Evolutionary conservation across 1,140 invertebrate species (phyloP).

Genomic region (Papilio glaucus): DNA sequence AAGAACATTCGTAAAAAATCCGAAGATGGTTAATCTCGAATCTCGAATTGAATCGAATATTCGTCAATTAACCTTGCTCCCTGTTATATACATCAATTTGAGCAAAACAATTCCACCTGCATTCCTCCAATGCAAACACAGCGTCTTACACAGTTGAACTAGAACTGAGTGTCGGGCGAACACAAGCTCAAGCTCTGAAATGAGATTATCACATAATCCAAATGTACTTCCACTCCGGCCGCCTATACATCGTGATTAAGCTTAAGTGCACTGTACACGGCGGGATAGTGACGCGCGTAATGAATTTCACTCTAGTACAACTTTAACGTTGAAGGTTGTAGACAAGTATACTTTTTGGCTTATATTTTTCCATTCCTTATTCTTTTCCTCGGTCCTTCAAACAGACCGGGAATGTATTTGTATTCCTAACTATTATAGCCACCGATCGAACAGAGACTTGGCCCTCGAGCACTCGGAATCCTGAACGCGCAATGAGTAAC

Average conservation of each 20-base stretch:
- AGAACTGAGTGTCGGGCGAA: neutral
- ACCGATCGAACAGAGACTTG: no score
- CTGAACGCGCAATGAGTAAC: no score
- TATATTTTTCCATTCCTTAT: neutral
- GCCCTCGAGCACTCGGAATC: no score
- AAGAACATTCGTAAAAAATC: no score
- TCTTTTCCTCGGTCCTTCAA: no score
- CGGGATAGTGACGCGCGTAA: constrained; percentile 5
- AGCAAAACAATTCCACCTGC: neutral
- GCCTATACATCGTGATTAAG: constrained; percentile 31
- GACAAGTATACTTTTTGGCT: neutral
- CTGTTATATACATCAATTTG: neutral
- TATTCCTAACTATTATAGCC: no score
- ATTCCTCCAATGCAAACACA: neutral
- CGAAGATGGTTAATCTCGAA: no score
- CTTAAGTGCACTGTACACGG: constrained; percentile 22
- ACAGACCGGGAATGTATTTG: no score
- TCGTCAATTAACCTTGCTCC: no score
- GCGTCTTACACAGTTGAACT: neutral
- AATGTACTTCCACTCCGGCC: constrained; percentile 8
- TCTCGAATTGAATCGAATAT: no score
- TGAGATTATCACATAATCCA: constrained; percentile 30
- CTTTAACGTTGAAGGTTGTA: neutral
- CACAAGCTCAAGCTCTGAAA: constrained; percentile 3
- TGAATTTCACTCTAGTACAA: constrained; percentile 20